Base-by-base conservation (phyloP, 2,113 vertebrate genomes). In the Leptodactylus fuscus region DNA sequence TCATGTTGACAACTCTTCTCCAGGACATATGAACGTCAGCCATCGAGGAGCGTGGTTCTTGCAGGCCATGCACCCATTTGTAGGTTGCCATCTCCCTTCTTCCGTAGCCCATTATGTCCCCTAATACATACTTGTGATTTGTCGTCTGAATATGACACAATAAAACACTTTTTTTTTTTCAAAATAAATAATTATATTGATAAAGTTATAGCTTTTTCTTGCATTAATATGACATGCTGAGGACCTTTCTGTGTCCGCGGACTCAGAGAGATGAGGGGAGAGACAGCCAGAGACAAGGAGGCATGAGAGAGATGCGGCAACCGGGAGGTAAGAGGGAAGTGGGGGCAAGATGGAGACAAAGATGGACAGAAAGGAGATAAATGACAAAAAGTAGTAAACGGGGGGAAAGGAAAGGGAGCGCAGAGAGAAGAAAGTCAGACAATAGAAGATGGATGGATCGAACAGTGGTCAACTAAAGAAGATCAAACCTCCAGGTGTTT, bases 131-230 rank as follows among this genome's bases (percentile, higher is more conserved):
- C n/a, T n/a, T n/a, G n/a, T n/a, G n/a, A n/a, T n/a, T n/a, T n/a
- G n/a, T n/a, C n/a, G n/a, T n/a, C n/a, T n/a, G n/a, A n/a, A 34
- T 32, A 65, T 32, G 16, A 81, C 51, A 75, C 51, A 79, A 69
- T 7, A n/a, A 70, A 46, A 70, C 41, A 70, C 82, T 76, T 32
- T 83, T 69, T 32, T 83, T 69, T 76, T 85, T 85, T 79, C 83
- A 85, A 85, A 85, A 85, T 85, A 85, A 85, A 85, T 80, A 85
- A 85, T 81, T 85, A 85, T 85, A 85, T 85, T 85, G 76, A 85
- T 85, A 85, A 85, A 85, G 76, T 85, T 85, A 81, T 81, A 85
- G 67, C 69, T 80, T 73, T 77, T 69, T 80, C 76, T 79, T 80
- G 82, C 82, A 83, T 75, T 83, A 83, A 48, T 62, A 83, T 51